Evolutionary conservation across 2,888 invertebrate species (phyloP).

Genomic region (Anodontia alba): DNA sequence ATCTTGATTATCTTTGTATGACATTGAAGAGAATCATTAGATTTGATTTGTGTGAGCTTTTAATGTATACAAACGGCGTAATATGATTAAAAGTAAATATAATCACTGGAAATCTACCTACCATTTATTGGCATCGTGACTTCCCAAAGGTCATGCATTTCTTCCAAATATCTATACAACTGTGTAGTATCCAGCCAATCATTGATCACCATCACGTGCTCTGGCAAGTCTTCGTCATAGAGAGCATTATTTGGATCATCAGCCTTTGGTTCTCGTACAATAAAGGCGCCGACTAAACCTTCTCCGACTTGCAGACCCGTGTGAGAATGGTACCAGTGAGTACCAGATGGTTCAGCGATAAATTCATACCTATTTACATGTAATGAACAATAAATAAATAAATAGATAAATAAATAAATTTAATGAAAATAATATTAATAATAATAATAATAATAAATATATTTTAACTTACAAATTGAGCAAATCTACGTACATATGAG

Average conservation of each 20-base stretch:
- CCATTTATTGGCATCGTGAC: slow-evolving; percentile 33
- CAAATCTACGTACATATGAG: no score
- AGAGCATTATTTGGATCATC: slow-evolving; percentile 82
- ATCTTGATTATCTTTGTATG: no score
- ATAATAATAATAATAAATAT: no score
- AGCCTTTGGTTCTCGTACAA: slow-evolving; percentile 59
- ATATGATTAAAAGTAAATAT: no score
- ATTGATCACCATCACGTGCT: slow-evolving; percentile 93
- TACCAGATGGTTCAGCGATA: slow-evolving; percentile 68
- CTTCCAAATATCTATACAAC: slow-evolving; percentile 89
- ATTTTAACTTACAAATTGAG: no score
- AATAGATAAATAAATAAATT: no score
- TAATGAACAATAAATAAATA: no score
- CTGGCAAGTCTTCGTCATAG: slow-evolving; percentile 95
- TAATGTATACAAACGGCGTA: no score
- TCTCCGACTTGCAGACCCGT: slow-evolving; percentile 69
- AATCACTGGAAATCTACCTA: no score
- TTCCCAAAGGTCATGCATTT: slow-evolving; percentile 60
- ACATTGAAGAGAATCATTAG: no score
- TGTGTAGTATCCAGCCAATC: slow-evolving; percentile 93
- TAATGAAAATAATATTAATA: no score
- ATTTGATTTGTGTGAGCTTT: no score
- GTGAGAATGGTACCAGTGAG: slow-evolving; percentile 77
- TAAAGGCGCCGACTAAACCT: slow-evolving; percentile 69
- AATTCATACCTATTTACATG: slow-evolving; percentile 68